Percentiles rank a stretch among this genome's conserved stretches.
phyloP scores from a whole-genome alignment of 1,140 invertebrate genomes.

The Asbolus verrucosus region DNA sequence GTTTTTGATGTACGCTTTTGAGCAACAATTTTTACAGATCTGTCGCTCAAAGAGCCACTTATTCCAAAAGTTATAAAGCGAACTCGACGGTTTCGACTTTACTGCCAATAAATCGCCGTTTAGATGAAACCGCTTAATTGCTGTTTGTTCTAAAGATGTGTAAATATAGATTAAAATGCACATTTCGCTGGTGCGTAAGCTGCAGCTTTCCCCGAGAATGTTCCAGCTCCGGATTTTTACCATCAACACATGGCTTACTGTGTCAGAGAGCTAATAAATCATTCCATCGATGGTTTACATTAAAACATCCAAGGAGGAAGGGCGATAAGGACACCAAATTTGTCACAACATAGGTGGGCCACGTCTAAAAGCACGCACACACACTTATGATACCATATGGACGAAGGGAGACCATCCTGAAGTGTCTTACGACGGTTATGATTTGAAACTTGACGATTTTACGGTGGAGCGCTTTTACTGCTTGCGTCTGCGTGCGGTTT shows the following conservation, averaged over 20 bases:
- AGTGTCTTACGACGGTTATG: too few species aligned
- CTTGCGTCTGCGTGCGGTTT: too few species aligned
- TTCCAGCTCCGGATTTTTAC: not conserved
- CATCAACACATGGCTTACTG: slow-evolving; percentile 20
- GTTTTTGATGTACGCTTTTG: not conserved
- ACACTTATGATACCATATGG: slow-evolving; percentile 5
- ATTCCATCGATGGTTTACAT: slow-evolving; percentile 27
- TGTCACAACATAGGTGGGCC: slow-evolving; percentile 36
- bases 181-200: too few species aligned
- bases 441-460: not conserved
- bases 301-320: slow-evolving; percentile 3
- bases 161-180: too few species aligned
- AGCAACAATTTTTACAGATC: too few species aligned
- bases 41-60: too few species aligned
- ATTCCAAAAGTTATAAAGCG: too few species aligned
- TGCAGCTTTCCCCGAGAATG: too few species aligned
- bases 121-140: too few species aligned
- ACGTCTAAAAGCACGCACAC: not conserved
- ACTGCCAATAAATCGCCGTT: too few species aligned
- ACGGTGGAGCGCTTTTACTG: not conserved
- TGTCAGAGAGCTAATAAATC: slow-evolving; percentile 8
- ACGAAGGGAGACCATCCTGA: not conserved
- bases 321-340: slow-evolving; percentile 24
- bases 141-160: too few species aligned
- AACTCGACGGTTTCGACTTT: too few species aligned